Conservation (phyloP, 2,113 vertebrate genomes). For the Hoplias malabaricus region DNA sequence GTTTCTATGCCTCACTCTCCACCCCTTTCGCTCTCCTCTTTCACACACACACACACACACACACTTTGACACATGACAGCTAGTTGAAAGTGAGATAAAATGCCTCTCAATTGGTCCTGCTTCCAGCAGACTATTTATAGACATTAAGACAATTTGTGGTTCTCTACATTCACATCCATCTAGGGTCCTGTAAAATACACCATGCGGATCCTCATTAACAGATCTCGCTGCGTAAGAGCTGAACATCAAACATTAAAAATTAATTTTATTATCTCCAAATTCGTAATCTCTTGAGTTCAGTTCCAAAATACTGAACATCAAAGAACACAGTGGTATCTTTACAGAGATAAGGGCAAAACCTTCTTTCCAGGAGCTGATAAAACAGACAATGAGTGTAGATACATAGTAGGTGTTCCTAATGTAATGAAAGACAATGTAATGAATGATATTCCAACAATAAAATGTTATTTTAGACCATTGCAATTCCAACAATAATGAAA, state of each 20-base stretch:
- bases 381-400: no score
- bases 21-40: not conserved
- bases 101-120: not conserved
- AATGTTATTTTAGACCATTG: no score
- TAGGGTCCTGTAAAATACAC: conserved; percentile 4
- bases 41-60: not conserved
- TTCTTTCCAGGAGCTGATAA: no score
- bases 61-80: not conserved
- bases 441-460: no score
- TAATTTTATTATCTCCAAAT: not conserved
- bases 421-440: no score
- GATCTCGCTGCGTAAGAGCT: not conserved
- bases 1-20: no score
- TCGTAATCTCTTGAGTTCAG: no score
- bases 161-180: not conserved
- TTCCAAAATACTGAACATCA: no score
- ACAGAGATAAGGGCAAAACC: no score
- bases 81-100: conserved; percentile 22
- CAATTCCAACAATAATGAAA: no score
- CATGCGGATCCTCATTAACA: not conserved
- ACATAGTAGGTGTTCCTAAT: no score
- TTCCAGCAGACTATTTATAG: conserved; percentile 8
- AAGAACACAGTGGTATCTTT: no score
- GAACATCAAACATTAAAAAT: not conserved
- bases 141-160: not conserved